Evolutionary conservation across 2,113 vertebrate genomes (phyloP), one percentile per base, ranked within the genome.

Genomic region (Arothron firmamentum): DNA sequence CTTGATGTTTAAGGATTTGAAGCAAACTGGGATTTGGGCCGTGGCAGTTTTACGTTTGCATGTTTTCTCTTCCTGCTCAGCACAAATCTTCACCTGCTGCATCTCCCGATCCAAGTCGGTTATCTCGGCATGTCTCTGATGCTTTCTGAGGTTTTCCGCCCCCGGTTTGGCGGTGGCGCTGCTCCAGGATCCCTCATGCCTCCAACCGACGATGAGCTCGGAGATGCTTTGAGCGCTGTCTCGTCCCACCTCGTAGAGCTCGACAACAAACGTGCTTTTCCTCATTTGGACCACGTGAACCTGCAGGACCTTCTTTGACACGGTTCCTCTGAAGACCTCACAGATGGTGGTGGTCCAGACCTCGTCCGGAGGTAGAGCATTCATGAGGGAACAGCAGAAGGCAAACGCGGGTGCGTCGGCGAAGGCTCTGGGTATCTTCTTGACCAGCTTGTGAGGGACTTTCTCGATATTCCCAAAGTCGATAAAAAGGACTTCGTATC

Each of bases 381-480:
- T 83, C n/a, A 84, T 92, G 71, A 98, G 91, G 20, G 89, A 85
- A 89, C 94, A 98, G 72, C 83, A 87, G 5, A 96, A 2, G 12
- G 92, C 94, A 84, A 97, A 92, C 0, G 89, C 85, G 10, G 95
- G 88, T 65, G 92, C 84, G 58, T 38, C 47, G 45, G 80, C 83
- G 67, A 95, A 93, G 18, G 88, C 77, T 0, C 88, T 84, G 1
- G 94, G 92, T 56, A 98, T 81, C 25, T 77, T 88, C 87, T 94
- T 96, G 53, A 95, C 92, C 60, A 92, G 64, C 14, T 76, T 88
- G 62, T 74, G 64, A 20, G 93, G 90, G 62, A 98, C 77, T 46
- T 90, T 92, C 74, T 93, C 93, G 53, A 80, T 91, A 80, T 97
- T 96, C 42, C 96, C 95, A 88, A 92, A 98, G 87, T 99, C 96